Evolutionary conservation across 1,140 invertebrate species (phyloP), one percentile per base, ranked within the genome.

Genomic region (Neuroterus valhalla): DNA sequence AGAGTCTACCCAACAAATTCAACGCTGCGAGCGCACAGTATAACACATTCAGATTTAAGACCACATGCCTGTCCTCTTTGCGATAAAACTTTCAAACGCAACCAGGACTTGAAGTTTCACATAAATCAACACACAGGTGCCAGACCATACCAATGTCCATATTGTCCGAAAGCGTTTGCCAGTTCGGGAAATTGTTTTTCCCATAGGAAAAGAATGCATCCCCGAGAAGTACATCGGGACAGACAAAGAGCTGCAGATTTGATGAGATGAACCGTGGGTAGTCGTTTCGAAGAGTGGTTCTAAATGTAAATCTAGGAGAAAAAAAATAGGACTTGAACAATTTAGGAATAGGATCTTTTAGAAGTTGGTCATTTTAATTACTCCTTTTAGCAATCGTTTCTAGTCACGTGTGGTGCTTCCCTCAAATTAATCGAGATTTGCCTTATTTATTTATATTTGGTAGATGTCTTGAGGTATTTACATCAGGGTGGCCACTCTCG

Each of bases 41-140:
- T 95, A 72, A 94, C 94, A 6, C 94, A 95, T 78, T 94, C 93
- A 68, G 92, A 93, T 81, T 87, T 94, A 52, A 89, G 94, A 75
- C 94, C 94, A 1, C 94, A 94, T 78, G 91, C 93, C 52, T 95
- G 94, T 87, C 91, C 92, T 62, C 86, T 94, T 45, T 95, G 94
- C 86, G 93, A 94, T 82, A 95, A 94, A 86, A 94, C 92, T 14
- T 95, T 95, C 79, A 95, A 95, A 83, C 90, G 94, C 70, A 94
- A 94, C 87, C 94, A 94, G 86, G 94, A 94, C 87, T 88, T 95
- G 72, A 94, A 94, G 91, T 94, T 95, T 86, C 94, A 95, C 84
- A 93, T 94, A 78, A 94, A 95, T 85, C 94, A 94, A 81, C 95
- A 97, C 84, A 96, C 94, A 19, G 95, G 95, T 50, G 94, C 93